Base-by-base conservation (phyloP, 2,113 vertebrate genomes). In the Xiphorhynchus elegans region DNA sequence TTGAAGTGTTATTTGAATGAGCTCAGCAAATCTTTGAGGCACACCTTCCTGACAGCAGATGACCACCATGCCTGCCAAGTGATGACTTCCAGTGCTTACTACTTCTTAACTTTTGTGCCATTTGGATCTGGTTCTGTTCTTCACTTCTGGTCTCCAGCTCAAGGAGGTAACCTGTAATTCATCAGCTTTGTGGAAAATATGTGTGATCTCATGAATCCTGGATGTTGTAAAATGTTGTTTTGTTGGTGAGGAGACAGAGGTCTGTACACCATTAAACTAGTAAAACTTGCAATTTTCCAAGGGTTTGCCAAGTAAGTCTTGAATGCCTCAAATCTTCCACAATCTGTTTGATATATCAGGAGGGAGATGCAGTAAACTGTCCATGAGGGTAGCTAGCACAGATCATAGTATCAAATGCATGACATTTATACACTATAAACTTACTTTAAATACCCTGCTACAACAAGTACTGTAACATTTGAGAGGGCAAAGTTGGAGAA, bases 131-230 rank as follows among this genome's bases (percentile, higher is more conserved):
- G 47, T 72, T 87, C 75, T 56, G 33, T 26, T 78, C 56, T 46
- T 66, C 44, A 29, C 40, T 83, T 84, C 75, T 49, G 55, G 11
- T 80, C 52, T 91, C 68, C 84, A 80, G 3, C 75, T 95, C 90
- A 59, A 78, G 92, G 53, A 83, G 33, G 60, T 74, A 96, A 90
- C 81, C 69, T 95, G 67, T 69, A 92, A 96, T 87, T 90, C 89
- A 92, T 92, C 91, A 85, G 47, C 59, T 94, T 84, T 88, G 29
- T 49, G 52, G 78, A 67, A 91, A 96, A 94, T 91, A 95, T 63
- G 69, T 89, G 93, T 97, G 93, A 96, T 85, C 87, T 97, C 95
- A 92, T 68, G 88, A 89, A 89, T 94, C 52, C 76, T 96, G 95
- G 55, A 96, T 93, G 92, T 46, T 94, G 88, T 94, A 93, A 94